Conservation (phyloP, 2,888 invertebrate genomes). For the Acanthosepion esculentum region DNA sequence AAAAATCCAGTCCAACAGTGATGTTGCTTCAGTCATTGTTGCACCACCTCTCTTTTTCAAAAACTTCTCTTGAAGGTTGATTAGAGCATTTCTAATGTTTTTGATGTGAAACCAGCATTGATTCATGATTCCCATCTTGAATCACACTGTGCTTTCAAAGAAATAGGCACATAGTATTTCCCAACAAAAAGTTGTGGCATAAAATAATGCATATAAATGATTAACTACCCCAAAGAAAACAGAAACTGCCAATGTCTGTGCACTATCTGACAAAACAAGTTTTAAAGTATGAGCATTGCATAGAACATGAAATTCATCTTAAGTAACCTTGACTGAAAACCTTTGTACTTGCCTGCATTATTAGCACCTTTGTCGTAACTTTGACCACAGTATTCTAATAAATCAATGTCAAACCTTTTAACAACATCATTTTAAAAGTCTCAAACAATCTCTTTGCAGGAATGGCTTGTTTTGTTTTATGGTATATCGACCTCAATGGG, state of each 20-base stretch:
- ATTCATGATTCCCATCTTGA: background rate
- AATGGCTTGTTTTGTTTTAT: too few relatives aligned
- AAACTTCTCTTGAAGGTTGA: background rate
- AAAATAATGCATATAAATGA: background rate
- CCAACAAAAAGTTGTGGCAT: background rate
- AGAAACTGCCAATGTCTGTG: background rate
- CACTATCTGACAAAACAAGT: background rate
- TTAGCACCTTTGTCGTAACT: too few relatives aligned
- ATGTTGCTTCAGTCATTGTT: background rate
- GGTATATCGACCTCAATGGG: too few relatives aligned
- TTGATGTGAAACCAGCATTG: background rate
- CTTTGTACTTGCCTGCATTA: too few relatives aligned
- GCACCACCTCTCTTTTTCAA: background rate
- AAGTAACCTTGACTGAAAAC: too few relatives aligned
- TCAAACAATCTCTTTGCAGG: too few relatives aligned
- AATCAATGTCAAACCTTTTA: too few relatives aligned
- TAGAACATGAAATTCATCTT: background rate
- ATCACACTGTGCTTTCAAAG: background rate
- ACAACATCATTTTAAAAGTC: too few relatives aligned
- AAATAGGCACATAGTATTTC: background rate
- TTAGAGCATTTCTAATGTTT: background rate
- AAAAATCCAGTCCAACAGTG: background rate
- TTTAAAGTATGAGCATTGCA: background rate
- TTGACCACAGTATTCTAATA: too few relatives aligned
- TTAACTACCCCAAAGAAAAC: background rate